Evolutionary conservation across 2,113 vertebrate species (phyloP).

Genomic region (Anhinga rufa): DNA sequence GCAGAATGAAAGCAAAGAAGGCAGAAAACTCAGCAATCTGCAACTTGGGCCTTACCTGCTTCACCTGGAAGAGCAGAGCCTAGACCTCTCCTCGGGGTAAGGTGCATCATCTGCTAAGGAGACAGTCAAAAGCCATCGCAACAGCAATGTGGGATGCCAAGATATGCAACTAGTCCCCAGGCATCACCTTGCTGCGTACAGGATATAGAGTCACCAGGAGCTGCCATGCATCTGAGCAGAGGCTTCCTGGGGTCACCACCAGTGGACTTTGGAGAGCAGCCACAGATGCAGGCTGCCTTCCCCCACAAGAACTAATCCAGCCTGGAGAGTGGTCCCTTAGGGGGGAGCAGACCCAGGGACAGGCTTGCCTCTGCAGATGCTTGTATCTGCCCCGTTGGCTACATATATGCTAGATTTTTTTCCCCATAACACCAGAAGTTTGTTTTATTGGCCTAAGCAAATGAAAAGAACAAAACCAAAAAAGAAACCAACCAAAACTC

Average conservation of each 20-base stretch:
- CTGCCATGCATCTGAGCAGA: not conserved
- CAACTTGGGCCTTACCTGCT: not conserved
- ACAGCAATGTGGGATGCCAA: not conserved
- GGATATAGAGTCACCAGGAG: not conserved
- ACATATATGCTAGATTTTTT: not conserved
- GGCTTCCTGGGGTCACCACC: not conserved
- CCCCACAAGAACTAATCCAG: not conserved
- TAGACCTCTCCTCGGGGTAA: not conserved
- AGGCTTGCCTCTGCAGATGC: rapidly evolving
- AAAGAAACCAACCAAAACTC: not conserved
- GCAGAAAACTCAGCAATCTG: not conserved
- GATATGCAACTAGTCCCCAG: not conserved
- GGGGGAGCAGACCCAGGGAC: not conserved
- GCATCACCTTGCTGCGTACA: not conserved
- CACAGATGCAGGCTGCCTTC: not conserved
- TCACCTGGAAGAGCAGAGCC: not conserved
- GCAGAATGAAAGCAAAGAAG: not conserved
- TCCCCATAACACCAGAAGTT: not conserved
- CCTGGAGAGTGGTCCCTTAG: not conserved
- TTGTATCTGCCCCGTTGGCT: rapidly evolving
- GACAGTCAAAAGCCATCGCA: not conserved
- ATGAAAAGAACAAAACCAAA: not conserved
- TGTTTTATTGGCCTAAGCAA: not conserved
- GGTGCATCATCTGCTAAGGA: not conserved
- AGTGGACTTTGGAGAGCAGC: not conserved